Conservation (phyloP, 2,113 vertebrate species). For the Ranitomeya variabilis region DNA sequence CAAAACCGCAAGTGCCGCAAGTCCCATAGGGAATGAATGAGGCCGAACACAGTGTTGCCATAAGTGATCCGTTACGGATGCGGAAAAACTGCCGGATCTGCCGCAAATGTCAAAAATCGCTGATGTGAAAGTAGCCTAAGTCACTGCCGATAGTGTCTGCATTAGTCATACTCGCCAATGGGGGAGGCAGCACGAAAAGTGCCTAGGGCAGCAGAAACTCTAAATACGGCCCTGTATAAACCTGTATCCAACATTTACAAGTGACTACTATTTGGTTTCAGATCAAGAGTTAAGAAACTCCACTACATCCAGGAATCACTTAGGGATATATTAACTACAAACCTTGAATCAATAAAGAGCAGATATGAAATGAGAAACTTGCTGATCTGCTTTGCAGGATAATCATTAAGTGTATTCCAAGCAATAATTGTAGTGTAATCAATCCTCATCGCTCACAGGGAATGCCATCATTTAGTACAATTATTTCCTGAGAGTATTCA, state of each 20-base stretch:
- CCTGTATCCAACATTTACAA: neutral
- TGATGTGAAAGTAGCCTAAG: too few species aligned
- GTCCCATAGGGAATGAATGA: too few species aligned
- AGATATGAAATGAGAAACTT: constrained; percentile 2
- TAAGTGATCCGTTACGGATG: too few species aligned
- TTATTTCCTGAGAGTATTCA: constrained; percentile 39
- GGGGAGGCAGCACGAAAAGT: too few species aligned
- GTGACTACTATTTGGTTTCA: neutral
- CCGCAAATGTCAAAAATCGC: too few species aligned
- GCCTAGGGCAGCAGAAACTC: too few species aligned
- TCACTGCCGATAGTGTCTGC: too few species aligned
- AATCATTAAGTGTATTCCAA: constrained; percentile 22
- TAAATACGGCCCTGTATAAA: too few species aligned
- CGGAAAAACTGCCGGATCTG: too few species aligned
- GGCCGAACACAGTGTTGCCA: too few species aligned
- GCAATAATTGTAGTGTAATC: constrained; percentile 8
- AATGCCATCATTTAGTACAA: constrained; percentile 20
- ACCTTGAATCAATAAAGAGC: constrained; percentile 9
- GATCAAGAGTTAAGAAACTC: neutral
- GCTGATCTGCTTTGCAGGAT: neutral
- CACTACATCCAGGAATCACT: neutral
- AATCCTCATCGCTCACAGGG: neutral
- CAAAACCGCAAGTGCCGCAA: too few species aligned
- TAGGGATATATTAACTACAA: constrained; percentile 12
- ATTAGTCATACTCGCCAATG: too few species aligned